Conservation (phyloP, 2,888 invertebrate genomes). For the Phanerotoma sp. region DNA sequence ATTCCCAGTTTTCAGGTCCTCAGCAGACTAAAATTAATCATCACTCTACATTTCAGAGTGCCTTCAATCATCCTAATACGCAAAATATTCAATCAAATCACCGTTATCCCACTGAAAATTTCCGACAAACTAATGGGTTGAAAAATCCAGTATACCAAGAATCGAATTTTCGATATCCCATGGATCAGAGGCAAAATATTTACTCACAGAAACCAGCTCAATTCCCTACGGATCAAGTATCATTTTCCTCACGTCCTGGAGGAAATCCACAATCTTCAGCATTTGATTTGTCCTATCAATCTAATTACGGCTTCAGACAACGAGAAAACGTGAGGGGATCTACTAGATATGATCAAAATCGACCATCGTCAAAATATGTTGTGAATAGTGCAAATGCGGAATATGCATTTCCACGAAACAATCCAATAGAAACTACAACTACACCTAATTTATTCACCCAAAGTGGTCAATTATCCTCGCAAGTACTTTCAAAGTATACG, state of each 20-base stretch:
- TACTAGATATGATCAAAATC: constrained; percentile 12
- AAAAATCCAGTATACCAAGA: constrained; percentile 6
- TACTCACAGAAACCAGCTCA: constrained; percentile 51
- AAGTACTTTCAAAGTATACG: constrained; percentile 36
- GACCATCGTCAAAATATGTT: constrained; percentile 39
- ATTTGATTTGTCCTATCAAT: constrained; percentile 29
- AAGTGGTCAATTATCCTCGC: constrained; percentile 33
- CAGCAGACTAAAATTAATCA: constrained; percentile 24
- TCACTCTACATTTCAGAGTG: constrained; percentile 32
- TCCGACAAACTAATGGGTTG: neutral
- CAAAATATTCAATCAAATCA: neutral
- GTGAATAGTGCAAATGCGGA: constrained; percentile 46
- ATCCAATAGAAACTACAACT: constrained; percentile 27
- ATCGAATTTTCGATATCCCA: too few species aligned
- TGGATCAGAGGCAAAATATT: constrained; percentile 29
- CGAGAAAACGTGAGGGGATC: constrained; percentile 1
- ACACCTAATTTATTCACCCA: constrained; percentile 26
- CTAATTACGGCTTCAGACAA: constrained; percentile 28
- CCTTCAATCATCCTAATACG: neutral
- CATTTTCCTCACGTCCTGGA: constrained; percentile 28
- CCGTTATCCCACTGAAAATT: neutral
- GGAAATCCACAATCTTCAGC: constrained; percentile 16
- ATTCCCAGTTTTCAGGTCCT: constrained; percentile 25
- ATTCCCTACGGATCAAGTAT: constrained; percentile 44
- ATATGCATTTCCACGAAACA: constrained; percentile 38